Evolutionary conservation across 2,797 vertebrate species (phyloP), one percentile per base, ranked within the genome.

Genomic region (Babyrousa celebensis): DNA sequence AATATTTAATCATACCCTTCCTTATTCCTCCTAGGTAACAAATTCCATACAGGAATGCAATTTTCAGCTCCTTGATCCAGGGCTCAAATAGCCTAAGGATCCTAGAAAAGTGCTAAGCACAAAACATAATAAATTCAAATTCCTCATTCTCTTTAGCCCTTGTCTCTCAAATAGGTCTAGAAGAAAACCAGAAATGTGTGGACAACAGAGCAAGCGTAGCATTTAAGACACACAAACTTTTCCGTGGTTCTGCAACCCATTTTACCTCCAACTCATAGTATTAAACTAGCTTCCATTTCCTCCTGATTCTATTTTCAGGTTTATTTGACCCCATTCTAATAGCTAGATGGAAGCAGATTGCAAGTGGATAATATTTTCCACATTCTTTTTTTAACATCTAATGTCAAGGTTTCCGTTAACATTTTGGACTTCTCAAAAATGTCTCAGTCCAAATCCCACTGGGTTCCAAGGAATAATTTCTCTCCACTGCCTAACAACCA

Each of bases 301-400:
- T 87, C 58, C 56, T 72, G 74, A 74, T 94, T 94, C 70, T 95
- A 71, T 94, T 92, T 96, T 75, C 89, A 93, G 88, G 23, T 94
- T 96, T 95, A 94, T 79, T 92, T 56, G 15, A 82, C 65, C 40
- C 86, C 60, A 74, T 93, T 68, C 72, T 93, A 97, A 96, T 87
- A 90, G 88, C 79, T 77, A 92, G 91, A 94, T 91, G 91, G 92
- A 94, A 85, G 48, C 70, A 97, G 68, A 83, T 86, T 95, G 68
- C 77, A 90, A 97, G 62, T 90, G 91, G 80, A 85, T 96, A 95
- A 48, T 90, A 93, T 93, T 97, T 97, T 95, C 91, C 78, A 94
- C 72, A 88, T 88, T 93, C 86, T 97, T 95, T 71, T 74, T 20
- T 18, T 48, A 32, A 79, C 88, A 82, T 94, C 92, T 94, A 93